Percentiles rank a stretch among this genome's conserved stretches.
Conservation (phyloP, 2,888 invertebrate genomes). For the Dastarcus helophoroides region DNA sequence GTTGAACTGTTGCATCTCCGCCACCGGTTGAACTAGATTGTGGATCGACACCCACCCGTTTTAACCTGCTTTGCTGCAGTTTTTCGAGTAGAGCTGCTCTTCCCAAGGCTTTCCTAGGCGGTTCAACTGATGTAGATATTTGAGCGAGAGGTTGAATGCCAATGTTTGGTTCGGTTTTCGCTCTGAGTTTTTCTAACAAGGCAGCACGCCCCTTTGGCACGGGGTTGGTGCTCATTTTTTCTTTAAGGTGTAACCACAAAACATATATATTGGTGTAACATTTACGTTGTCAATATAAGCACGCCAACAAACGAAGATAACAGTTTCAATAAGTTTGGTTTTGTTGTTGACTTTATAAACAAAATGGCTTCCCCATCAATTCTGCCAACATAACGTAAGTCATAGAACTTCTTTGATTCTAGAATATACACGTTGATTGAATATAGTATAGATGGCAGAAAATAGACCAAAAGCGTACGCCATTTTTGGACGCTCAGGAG, state of each 20-base stretch:
- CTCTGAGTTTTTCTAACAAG: constrained; percentile 20
- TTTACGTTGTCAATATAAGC: no score
- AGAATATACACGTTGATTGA: no score
- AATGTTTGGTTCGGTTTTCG: constrained; percentile 15
- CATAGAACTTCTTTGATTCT: no score
- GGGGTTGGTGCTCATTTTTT: constrained; percentile 6
- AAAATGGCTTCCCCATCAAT: no score
- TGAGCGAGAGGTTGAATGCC: constrained; percentile 9
- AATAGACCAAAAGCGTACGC: no score
- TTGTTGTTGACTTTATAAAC: no score
- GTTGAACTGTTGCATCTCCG: neutral
- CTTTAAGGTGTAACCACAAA: neutral
- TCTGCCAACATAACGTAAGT: no score
- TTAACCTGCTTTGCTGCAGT: constrained; percentile 18
- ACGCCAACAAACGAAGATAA: no score
- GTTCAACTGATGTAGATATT: constrained; percentile 11
- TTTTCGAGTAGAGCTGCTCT: constrained; percentile 27
- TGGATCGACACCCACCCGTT: constrained; percentile 16
- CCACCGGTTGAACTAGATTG: neutral
- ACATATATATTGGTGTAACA: no score
- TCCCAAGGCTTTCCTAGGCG: constrained; percentile 29
- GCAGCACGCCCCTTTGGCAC: constrained; percentile 11
- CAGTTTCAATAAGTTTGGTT: no score
- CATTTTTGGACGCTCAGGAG: no score
- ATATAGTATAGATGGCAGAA: no score